Evolutionary conservation across 2,888 invertebrate species (phyloP), one percentile per base, ranked within the genome.

Genomic region (Pyrrhia umbra): DNA sequence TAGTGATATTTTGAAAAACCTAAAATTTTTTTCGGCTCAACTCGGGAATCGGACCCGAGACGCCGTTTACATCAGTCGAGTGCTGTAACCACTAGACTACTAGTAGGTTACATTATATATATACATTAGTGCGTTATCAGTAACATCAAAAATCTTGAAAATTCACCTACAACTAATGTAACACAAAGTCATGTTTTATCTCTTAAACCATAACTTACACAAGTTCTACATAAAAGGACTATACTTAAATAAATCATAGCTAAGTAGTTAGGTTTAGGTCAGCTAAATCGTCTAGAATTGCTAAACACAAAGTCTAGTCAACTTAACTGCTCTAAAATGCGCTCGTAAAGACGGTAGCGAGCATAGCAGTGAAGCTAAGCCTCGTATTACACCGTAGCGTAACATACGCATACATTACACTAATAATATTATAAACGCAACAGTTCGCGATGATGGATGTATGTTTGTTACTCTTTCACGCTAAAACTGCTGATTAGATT

Each of bases 231-330:
- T 69, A 71, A 75, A 80, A 72, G 42, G 57, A 52, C 70, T 77
- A 70, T 73, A 73, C 66, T 73, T 60, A 70, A 81, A 83, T 85
- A 85, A 87, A 85, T 87, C 86, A 85, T 82, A 82, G 75, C 80
- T 82, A 81, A 85, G 56, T 77, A 68, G 45, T 61, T 40, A 18
- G 49, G 73, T 71, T 78, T 67, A 77, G 80, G 76, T 60, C 63
- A 73, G 60, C 69, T 84, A 83, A 84, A 82, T 82, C 75, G 77
- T 77, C 76, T 67, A 71, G 74, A 76, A 80, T 70, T 66, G 59
- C 81, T 60, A 52, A 47, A 69, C 76, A 83, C 83, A 85, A 82
- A 81, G 85, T 85, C 80, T 66, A 71, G 70, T 60, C 62, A 67
- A 73, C 63, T 82, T 83, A 85, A 85, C 83, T 81, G 75, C 81